Base-by-base conservation (phyloP, 2,888 invertebrate species). In the Synanthedon formicaeformis region DNA sequence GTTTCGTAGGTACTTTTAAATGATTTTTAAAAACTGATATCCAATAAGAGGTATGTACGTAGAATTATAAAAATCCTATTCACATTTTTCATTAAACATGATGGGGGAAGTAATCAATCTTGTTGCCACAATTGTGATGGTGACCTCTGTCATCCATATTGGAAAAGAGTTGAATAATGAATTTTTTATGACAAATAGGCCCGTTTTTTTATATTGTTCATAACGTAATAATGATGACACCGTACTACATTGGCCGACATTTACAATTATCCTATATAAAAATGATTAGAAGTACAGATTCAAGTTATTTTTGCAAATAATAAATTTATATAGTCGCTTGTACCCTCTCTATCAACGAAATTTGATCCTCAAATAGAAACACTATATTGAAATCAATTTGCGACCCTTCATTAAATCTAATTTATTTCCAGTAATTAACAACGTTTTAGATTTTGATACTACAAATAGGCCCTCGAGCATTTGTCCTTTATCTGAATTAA, bases 41-140 rank as follows among this genome's bases (percentile, higher is more conserved):
- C 45, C 45, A 13, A 12, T 45, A 45, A 10, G 13, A 41, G 11
- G 41, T 41, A 41, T 12, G 1, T 12, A n/a, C 8, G 14, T 13
- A 45, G 14, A 45, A 8, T 45, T 45, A 41, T 41, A 13, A 6
- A 45, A 45, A n/a, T 5, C 13, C 14, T 8, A 5, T 14, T 14
- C n/a, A 4, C 3, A 14, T 45, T 64, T 66, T 66, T 62, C 65
- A 68, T 71, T 68, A 69, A 73, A 68, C 61, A 66, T 65, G 66
- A 64, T 62, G 59, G 65, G 64, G 55, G 58, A 49, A 49, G 63
- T 71, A 71, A 76, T 77, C 76, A 76, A 77, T 76, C 75, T 69
- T 71, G 69, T 68, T 71, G 73, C 73, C 73, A 71, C 65, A 65
- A 63, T 67, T 67, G 63, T 59, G 58, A 62, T 56, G 54, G 54